Evolutionary conservation across 64 coral and sea anemone species (phyloP), one percentile per base, ranked within the genome.

Genomic region (Platygyra sinensis): DNA sequence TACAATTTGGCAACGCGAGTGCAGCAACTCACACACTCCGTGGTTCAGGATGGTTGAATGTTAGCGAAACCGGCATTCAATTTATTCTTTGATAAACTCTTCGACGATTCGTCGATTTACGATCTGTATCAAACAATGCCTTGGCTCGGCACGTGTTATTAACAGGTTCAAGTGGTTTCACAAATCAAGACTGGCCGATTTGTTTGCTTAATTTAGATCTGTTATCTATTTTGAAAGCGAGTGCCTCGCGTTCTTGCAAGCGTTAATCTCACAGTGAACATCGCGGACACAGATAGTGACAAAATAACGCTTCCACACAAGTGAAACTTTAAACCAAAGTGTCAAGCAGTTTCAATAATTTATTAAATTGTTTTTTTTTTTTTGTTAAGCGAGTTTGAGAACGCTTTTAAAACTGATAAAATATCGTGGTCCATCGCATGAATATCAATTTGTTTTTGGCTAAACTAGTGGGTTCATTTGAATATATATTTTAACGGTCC

Each of bases 91-190:
- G 13, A 20, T 12, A 16, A 38, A 15, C 15, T 42, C 36, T 75
- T 39, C 33, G 51, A 76, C 16, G 18, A 20, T 42, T 14, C 77
- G 11, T 19, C 28, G 10, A 14, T 16, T 27, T 29, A 57, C 18
- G 17, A 52, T 52, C 24, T 49, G n/a, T 30, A 30, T 82, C 59
- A 61, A 82, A 62, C 19, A 22, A 67, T 64, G 32, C 20, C 60
- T 83, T 19, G 31, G 22, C 80, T 20, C 2, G 17, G 30, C 77
- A 20, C n/a, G 32, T 83, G 36, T 83, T 17, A 18, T 13, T 83
- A 20, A 67, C 63, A 32, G 67, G 80, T 65, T 65, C 61, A 82
- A 82, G 79, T 62, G 79, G 55, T 60, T 60, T 46, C 80, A 38
- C 60, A 62, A 64, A 83, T 83, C 38, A 62, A 32, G 65, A 67